These are phyloP conservation scores for Amaurobius ferox DNA, from an alignment of 2,888 invertebrate genomes.

Conservation along the genomic window DNA sequence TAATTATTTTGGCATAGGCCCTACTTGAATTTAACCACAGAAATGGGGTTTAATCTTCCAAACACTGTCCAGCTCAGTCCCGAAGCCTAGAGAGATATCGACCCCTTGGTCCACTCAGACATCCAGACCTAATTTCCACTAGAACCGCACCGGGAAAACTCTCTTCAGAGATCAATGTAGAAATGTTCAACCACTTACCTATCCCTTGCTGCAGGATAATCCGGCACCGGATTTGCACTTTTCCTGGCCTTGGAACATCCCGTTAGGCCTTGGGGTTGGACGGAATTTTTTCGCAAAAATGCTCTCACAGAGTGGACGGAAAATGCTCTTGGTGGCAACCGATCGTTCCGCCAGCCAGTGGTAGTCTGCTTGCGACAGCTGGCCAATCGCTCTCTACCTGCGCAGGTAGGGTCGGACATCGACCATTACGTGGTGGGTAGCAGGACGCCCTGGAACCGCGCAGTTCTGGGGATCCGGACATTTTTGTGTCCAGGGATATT, in stretches of 20 bases:
- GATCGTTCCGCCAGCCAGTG: slow-evolving; percentile 46
- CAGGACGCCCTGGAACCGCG: neutral
- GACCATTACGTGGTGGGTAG: slow-evolving; percentile 21
- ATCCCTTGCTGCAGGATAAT: slow-evolving; percentile 36
- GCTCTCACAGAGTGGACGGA: slow-evolving; percentile 18
- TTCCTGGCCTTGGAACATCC: slow-evolving; percentile 23
- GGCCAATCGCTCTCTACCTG: slow-evolving; percentile 31
- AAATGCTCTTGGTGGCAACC: slow-evolving; percentile 12
- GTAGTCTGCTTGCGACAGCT: slow-evolving; percentile 48
- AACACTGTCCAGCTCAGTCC: neutral
- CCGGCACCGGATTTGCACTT: neutral
- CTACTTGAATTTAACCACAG: too few relatives aligned
- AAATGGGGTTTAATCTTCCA: too few relatives aligned
- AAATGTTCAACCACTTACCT: slow-evolving; percentile 26
- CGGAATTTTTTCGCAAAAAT: slow-evolving; percentile 22
- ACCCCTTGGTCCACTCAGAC: neutral
- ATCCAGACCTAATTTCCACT: neutral
- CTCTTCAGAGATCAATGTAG: too few relatives aligned
- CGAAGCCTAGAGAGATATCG: neutral
- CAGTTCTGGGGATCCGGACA: neutral
- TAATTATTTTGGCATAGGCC: too few relatives aligned
- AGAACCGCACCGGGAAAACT: too few relatives aligned
- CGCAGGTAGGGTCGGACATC: slow-evolving; percentile 49
- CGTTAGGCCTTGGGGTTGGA: slow-evolving; percentile 30
- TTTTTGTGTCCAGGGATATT: neutral